A percentile compares a stretch with the other conserved stretches of the same genome.
Conservation (phyloP, 2,797 vertebrate genomes). For the Manis javanica region DNA sequence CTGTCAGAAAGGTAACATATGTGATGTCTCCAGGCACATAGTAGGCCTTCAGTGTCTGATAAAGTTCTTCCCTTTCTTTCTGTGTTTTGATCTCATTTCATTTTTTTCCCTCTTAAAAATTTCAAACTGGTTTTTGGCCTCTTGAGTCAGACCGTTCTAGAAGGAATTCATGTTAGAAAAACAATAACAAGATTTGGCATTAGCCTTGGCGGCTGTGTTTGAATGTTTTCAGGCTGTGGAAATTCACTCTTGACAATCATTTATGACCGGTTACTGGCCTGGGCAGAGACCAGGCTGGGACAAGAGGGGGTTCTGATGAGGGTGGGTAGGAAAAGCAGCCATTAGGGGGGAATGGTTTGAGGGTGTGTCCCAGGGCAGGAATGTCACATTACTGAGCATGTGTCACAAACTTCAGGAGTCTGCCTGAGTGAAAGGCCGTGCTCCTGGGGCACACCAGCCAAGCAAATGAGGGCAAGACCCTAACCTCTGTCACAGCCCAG, state of each 20-base stretch:
- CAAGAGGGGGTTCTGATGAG: fast-evolving
- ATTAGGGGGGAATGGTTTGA: fast-evolving
- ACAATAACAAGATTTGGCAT: neutral
- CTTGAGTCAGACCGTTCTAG: constrained; percentile 12
- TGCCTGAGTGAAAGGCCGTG: too few species aligned
- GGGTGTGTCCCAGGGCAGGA: neutral
- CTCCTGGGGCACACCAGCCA: neutral
- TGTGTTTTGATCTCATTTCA: neutral
- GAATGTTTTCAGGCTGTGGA: neutral
- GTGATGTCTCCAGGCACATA: neutral
- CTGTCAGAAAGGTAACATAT: fast-evolving
- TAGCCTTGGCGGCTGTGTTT: neutral
- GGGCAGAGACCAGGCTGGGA: neutral
- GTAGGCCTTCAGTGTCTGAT: neutral
- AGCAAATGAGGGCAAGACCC: neutral
- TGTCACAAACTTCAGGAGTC: neutral
- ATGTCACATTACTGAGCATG: neutral
- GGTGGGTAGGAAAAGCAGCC: too few species aligned
- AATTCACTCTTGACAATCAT: neutral
- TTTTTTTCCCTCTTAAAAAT: neutral
- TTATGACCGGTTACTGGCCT: neutral
- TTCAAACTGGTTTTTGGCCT: neutral
- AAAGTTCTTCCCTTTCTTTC: neutral
- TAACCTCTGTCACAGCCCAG: neutral
- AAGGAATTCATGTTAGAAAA: neutral